These are phyloP conservation scores for Enteromius viviparus DNA, from an alignment of 2,797 vertebrate genomes.

Conservation along the genomic window DNA sequence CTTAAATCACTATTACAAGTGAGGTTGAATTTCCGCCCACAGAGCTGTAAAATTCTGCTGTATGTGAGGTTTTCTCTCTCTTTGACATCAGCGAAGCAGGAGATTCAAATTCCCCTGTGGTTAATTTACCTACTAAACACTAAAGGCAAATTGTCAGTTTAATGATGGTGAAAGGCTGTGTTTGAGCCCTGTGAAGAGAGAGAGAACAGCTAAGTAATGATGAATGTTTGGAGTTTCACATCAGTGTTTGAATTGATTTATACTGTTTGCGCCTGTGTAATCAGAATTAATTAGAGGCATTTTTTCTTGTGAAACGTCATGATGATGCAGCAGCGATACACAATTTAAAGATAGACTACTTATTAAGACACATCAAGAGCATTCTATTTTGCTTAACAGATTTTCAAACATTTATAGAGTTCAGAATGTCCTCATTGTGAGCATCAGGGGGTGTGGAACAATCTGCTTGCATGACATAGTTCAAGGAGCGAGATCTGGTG, in stretches of 20 bases:
- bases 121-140: slow-evolving; percentile 62
- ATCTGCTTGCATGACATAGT: slow-evolving; percentile 17
- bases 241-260: slow-evolving; percentile 46
- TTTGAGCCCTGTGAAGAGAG: slow-evolving; percentile 26
- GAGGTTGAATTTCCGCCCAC: slow-evolving; percentile 12
- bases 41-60: slow-evolving; percentile 31
- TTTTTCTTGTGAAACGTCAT: slow-evolving; percentile 3
- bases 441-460: background rate
- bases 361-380: background rate
- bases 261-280: slow-evolving; percentile 36
- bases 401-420: background rate
- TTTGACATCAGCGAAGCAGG: slow-evolving; percentile 39
- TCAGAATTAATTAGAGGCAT: slow-evolving; percentile 44
- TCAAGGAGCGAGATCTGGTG: slow-evolving; percentile 16
- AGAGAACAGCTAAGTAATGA: slow-evolving; percentile 14
- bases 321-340: slow-evolving; percentile 42
- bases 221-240: slow-evolving; percentile 35
- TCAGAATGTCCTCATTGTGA: background rate
- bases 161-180: slow-evolving; percentile 60
- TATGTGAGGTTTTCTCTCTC: slow-evolving; percentile 5
- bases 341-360: background rate
- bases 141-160: slow-evolving; percentile 63
- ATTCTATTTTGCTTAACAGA: background rate
- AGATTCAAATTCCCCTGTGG: slow-evolving; percentile 52
- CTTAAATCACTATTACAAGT: slow-evolving; percentile 28